Evolutionary conservation across 64 coral and sea anemone genomes (phyloP), one percentile per base, ranked within the genome.

Genomic region (Montipora efflorescens): DNA sequence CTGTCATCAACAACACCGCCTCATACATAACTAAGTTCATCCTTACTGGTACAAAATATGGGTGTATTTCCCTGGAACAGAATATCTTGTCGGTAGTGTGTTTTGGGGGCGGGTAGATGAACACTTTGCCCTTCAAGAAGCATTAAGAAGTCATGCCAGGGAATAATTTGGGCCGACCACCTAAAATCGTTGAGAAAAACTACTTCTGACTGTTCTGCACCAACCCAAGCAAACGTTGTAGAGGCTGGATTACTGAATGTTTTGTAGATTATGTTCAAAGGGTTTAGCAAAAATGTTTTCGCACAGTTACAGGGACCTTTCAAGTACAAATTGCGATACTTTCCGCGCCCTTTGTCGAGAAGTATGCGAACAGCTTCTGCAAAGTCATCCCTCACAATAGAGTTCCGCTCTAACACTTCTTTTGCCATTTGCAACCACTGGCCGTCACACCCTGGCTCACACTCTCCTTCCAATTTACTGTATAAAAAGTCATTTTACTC

Each of bases 271-370:
- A 9, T 79, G 55, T 90, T 96, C 25, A 96, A 20, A 45, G 87
- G 87, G 48, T 90, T 93, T 8, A 96, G 74, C 49, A 96, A 20
- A 51, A 96, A 95, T 14, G 94, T 91, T 80, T 95, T 91, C 15
- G 82, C 94, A 76, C 88, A 87, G 82, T 95, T 95, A 20, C 77
- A 86, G 14, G 83, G 66, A 19, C 84, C 94, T 20, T 80, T 25
- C 53, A 92, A 77, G 67, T 82, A 74, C 48, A 96, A 62, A 67
- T 92, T 96, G 8, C 90, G 59, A 70, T 88, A 92, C 67, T 96
- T 96, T 67, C 94, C 94, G 0, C 84, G 75, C 18, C 94, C 94
- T 13, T 83, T 59, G 16, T 87, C 83, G 45, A 96, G 48, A 66
- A 92, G 70, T 3, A 44, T 89, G 74, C 47, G 44, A 44, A 93